Percentiles rank a stretch among this genome's conserved stretches.
Evolutionary conservation across 2,113 vertebrate species (phyloP).

Genomic region (Actenoides hombroni): DNA sequence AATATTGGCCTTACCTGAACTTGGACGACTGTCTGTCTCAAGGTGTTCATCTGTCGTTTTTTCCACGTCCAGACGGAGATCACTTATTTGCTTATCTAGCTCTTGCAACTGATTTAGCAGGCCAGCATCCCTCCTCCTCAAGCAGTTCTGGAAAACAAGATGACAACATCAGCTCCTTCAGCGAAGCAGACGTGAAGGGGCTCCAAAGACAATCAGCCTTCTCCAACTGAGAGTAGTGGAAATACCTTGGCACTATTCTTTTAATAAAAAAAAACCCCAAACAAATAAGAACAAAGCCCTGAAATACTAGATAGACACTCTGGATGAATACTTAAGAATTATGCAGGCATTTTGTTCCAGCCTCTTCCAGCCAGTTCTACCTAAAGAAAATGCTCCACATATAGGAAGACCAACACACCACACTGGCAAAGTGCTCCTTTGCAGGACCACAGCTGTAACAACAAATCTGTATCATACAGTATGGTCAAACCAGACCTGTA

Average conservation of each 20-base stretch:
- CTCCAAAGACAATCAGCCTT: background rate
- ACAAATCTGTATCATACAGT: background rate
- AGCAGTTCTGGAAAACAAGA: slow-evolving; percentile 82
- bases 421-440: background rate
- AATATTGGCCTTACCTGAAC: slow-evolving; percentile 83
- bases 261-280: background rate
- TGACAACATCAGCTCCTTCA: background rate
- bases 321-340: background rate
- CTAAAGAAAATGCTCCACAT: background rate
- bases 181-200: background rate
- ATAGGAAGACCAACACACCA: background rate
- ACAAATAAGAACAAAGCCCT: background rate
- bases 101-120: slow-evolving; percentile 90
- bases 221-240: background rate
- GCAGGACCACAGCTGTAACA: background rate
- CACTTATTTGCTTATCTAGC: slow-evolving; percentile 91
- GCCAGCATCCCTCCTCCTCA: slow-evolving; percentile 87
- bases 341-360: background rate
- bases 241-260: background rate
- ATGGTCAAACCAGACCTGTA: background rate
- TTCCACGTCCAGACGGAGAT: slow-evolving; percentile 87
- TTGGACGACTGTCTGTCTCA: slow-evolving; percentile 92
- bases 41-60: slow-evolving; percentile 82
- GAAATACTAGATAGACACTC: background rate
- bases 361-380: background rate